Conservation (phyloP, 2,113 vertebrate genomes). For the Chlamydotis undulata region DNA sequence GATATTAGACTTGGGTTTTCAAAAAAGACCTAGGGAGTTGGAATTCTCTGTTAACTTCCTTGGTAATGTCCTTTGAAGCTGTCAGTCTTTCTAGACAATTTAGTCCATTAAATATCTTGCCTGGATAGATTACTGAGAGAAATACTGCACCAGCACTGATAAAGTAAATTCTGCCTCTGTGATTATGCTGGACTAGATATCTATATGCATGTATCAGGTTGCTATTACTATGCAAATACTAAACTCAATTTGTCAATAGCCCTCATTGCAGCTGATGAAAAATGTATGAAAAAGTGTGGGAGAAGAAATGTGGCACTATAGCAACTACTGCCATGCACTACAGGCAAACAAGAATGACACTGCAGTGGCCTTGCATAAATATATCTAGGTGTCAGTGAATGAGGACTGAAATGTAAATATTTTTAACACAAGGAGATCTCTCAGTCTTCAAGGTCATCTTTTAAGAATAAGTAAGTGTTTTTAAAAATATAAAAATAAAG, state of each 20-base stretch:
- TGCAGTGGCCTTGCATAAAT: neutral
- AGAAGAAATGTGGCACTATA: neutral
- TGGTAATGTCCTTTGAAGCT: conserved; percentile 16
- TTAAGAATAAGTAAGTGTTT: neutral
- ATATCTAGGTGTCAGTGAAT: neutral
- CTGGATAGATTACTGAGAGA: neutral
- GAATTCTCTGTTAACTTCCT: conserved; percentile 20
- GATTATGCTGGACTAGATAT: neutral
- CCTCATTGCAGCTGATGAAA: neutral
- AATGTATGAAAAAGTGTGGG: neutral
- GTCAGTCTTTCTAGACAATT: conserved; percentile 29
- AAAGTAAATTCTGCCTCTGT: conserved; percentile 14
- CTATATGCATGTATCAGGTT: neutral
- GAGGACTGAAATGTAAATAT: neutral
- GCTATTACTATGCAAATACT: neutral
- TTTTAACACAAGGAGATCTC: neutral
- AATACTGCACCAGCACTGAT: conserved; percentile 18
- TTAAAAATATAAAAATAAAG: neutral
- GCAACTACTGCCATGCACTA: neutral
- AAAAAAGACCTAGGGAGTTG: neutral
- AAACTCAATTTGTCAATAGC: conserved; percentile 26
- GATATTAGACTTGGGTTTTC: conserved; percentile 21
- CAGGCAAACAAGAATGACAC: neutral
- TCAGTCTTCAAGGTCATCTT: neutral
- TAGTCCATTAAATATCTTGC: neutral